These are phyloP conservation scores for Callinectes sapidus DNA, from an alignment of 2,888 invertebrate species.

Conservation along the genomic window DNA sequence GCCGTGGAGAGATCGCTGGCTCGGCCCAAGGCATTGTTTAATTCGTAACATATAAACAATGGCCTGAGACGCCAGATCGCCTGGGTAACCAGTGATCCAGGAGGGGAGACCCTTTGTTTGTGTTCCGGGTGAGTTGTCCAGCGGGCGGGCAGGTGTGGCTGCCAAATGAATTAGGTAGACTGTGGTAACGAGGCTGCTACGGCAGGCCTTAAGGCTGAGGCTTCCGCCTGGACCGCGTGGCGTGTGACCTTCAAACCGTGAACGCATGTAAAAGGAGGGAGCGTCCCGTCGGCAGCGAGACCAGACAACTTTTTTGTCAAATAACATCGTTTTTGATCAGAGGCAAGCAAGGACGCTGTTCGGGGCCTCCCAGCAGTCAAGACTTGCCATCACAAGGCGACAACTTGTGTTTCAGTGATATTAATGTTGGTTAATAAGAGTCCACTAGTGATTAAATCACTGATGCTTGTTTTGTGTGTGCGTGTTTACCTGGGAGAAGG, in stretches of 20 bases:
- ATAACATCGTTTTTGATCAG: neutral
- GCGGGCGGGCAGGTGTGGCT: neutral
- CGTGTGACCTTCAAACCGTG: constrained; percentile 12
- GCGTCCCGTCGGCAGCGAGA: constrained; percentile 2
- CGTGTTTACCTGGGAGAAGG: constrained; percentile 22
- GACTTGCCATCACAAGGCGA: neutral
- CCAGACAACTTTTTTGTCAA: neutral
- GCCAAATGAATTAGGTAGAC: constrained; percentile 35
- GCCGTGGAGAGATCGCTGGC: neutral
- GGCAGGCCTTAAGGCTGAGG: neutral
- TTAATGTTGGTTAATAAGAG: constrained; percentile 25
- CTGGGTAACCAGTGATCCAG: neutral
- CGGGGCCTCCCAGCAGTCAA: constrained; percentile 14
- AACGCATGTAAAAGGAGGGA: neutral
- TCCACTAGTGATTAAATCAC: constrained; percentile 35
- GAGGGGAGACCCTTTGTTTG: constrained; percentile 3
- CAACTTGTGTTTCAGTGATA: constrained; percentile 35
- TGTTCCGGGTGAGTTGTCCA: constrained; percentile 11
- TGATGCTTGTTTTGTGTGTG: constrained; percentile 31
- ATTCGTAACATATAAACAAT: constrained; percentile 10
- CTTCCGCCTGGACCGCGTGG: constrained; percentile 12
- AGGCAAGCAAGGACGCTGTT: neutral
- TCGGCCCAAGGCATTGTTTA: neutral
- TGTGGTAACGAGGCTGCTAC: constrained; percentile 8
- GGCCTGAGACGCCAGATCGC: neutral